phyloP scores from a whole-genome alignment of 2,113 vertebrate species.

The Sturnira hondurensis region DNA sequence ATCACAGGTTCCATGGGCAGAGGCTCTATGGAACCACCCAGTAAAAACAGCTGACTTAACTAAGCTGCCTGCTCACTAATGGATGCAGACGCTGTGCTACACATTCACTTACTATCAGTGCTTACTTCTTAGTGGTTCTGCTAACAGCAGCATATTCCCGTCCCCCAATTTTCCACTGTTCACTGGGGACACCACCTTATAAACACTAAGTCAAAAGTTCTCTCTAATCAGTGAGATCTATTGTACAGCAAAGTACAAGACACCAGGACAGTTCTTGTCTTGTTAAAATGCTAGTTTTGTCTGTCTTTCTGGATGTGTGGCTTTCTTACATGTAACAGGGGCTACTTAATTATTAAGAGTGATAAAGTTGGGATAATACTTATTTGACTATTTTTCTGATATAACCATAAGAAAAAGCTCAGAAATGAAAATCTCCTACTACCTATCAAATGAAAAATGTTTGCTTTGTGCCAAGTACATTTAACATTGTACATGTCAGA shows the following conservation, averaged over 20 bases:
- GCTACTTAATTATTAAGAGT: not conserved
- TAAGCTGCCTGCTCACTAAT: not conserved
- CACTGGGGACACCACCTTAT: not conserved
- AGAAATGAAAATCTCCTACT: not conserved
- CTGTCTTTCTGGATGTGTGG: not conserved
- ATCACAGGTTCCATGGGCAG: not conserved
- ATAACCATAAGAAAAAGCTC: not conserved
- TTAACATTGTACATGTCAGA: not conserved
- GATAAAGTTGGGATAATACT: not conserved
- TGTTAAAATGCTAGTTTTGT: not conserved
- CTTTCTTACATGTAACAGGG: not conserved
- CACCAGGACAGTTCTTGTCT: not conserved
- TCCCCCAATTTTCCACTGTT: not conserved
- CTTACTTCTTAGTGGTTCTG: not conserved
- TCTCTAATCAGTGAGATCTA: not conserved
- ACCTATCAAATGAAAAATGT: not conserved
- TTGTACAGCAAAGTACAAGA: not conserved
- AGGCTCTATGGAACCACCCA: not conserved
- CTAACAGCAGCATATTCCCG: not conserved
- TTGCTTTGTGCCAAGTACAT: not conserved
- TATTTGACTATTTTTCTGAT: not conserved
- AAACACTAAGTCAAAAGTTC: not conserved
- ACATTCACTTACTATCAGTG: not conserved
- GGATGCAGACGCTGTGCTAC: not conserved
- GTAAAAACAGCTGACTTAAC: not conserved